phyloP scores from a whole-genome alignment of 2,113 vertebrate genomes.

The Clinocottus analis region DNA sequence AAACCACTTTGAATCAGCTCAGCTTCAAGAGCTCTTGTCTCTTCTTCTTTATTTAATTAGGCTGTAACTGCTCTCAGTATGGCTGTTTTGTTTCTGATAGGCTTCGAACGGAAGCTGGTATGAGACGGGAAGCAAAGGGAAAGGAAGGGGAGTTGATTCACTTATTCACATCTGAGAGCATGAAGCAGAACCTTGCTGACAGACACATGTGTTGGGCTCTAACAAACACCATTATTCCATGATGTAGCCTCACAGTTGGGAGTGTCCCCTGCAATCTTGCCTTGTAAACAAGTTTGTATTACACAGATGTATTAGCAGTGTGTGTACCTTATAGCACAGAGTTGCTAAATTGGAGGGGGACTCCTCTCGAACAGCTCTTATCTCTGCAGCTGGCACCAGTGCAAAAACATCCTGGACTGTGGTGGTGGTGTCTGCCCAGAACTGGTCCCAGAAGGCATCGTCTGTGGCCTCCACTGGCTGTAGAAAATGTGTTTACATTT shows the following conservation, averaged over 20 bases:
- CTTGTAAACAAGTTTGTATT: neutral
- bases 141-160: conserved; percentile 67
- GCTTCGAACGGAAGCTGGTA: conserved; percentile 71
- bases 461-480: conserved; percentile 98
- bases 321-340: conserved; percentile 94
- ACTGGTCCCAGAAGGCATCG: conserved; percentile 99
- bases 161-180: conserved; percentile 57
- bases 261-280: neutral
- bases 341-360: conserved; percentile 98
- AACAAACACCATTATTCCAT: neutral
- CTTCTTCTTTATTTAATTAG: conserved; percentile 57
- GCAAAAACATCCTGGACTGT: conserved; percentile 98
- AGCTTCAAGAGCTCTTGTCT: conserved; percentile 41
- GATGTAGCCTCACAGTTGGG: neutral
- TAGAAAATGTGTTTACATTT: conserved; percentile 20
- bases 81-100: conserved; percentile 69
- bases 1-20: conserved; percentile 32
- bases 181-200: conserved; percentile 33
- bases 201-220: conserved; percentile 21
- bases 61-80: conserved; percentile 13
- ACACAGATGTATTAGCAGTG: neutral
- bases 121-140: conserved; percentile 74
- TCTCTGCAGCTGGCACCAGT: conserved; percentile 96
- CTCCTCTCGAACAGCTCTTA: conserved; percentile 96
- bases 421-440: conserved; percentile 96